Base-by-base conservation (phyloP, 2,113 vertebrate species). In the Ranitomeya variabilis region DNA sequence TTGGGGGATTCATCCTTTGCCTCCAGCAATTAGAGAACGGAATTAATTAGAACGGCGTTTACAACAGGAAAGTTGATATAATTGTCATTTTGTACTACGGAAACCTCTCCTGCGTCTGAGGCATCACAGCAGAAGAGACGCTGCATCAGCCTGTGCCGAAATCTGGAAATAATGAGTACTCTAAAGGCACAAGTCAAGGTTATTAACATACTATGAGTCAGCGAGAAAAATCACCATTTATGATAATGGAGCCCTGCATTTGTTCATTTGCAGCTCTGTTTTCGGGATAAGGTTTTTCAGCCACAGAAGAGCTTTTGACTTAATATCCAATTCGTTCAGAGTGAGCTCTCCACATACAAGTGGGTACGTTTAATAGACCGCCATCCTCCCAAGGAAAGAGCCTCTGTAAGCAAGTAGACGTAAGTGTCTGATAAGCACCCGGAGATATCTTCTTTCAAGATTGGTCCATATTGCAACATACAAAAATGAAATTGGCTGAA, bases 271-370 rank as follows among this genome's bases (percentile, higher is more conserved):
- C 15, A 86, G 84, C 73, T 77, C 31, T 64, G 23, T 26, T 86
- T 86, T 74, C 74, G 52, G 73, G 73, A 4, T 78, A 78, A 86
- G 78, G 73, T 78, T 86, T 86, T 86, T 51, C 69, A 59, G 69
- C 16, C 26, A 0, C 23, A 76, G 71, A 77, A 86, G 84, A 31
- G 71, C 84, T 86, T 85, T 86, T 86, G 84, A 86, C 84, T 74
- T 86, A 86, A 86, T 86, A 86, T 74, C 67, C 69, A 86, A 86
- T 86, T 86, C 71, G 37, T 86, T 86, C 62, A 21, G 84, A 86
- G 84, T 76, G 84, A 60, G 84, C 84, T 76, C 71, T 86, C 84
- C 67, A 76, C 74, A 60, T 16, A 31, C 85, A 86, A 78, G 57
- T 78, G 57, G 73, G 74, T 21, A 66, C 5, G 85, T 78, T 79